phyloP scores from a whole-genome alignment of 1,140 invertebrate species.

The Pseudomyrmex gracilis region DNA sequence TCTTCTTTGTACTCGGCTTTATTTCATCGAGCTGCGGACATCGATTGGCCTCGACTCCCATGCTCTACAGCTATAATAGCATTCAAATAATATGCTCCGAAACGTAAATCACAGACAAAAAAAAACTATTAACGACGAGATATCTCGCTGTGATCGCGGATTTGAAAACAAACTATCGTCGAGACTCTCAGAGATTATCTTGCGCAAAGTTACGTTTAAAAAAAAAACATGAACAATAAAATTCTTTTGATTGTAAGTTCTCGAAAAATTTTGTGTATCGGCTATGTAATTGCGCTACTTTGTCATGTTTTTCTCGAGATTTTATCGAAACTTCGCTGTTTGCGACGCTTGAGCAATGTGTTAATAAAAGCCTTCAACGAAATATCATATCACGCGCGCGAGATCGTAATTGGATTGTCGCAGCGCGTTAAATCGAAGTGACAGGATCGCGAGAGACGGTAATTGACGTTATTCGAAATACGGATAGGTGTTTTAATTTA shows the following conservation, averaged over 20 bases:
- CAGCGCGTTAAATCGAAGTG: slow-evolving; percentile 24
- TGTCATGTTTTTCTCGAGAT: not conserved
- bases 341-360: slow-evolving; percentile 7
- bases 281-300: not conserved
- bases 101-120: slow-evolving; percentile 21
- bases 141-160: not conserved
- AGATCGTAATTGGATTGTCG: slow-evolving; percentile 38
- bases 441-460: slow-evolving; percentile 11
- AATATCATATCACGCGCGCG: slow-evolving; percentile 27
- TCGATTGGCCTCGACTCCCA: slow-evolving; percentile 71
- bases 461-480: slow-evolving; percentile 34
- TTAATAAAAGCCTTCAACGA: slow-evolving; percentile 46
- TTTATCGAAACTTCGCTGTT: slow-evolving; percentile 27
- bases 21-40: slow-evolving; percentile 69
- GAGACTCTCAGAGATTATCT: not conserved
- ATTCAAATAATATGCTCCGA: slow-evolving; percentile 61
- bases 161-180: slow-evolving; percentile 1
- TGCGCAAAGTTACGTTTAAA: not conserved
- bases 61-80: slow-evolving; percentile 62
- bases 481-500: slow-evolving; percentile 53
- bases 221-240: not conserved
- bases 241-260: not conserved
- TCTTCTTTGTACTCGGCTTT: slow-evolving; percentile 64
- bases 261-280: not conserved
- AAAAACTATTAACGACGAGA: not conserved